Evolutionary conservation across 2,113 vertebrate genomes (phyloP).

Genomic region (Muntiacus muntjak): DNA sequence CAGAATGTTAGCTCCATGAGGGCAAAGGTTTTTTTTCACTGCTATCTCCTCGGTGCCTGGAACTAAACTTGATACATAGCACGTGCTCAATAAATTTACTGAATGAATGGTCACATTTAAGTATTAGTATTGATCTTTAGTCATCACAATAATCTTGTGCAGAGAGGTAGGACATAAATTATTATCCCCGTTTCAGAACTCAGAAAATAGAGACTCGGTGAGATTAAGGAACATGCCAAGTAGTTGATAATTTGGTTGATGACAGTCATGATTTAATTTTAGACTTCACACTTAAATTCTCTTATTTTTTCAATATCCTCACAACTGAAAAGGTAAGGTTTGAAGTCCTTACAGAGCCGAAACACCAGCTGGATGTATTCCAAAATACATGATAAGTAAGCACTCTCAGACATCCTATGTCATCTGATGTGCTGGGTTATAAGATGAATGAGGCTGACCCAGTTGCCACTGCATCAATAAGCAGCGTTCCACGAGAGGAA

Average conservation of each 20-base stretch:
- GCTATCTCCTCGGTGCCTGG: not conserved
- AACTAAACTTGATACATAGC: not conserved
- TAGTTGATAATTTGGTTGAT: not conserved
- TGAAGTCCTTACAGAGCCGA: not conserved
- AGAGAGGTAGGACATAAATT: not conserved
- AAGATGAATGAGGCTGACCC: not conserved
- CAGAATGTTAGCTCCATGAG: not conserved
- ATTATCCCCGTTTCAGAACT: not conserved
- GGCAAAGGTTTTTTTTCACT: conserved; percentile 1
- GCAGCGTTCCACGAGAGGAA: not conserved
- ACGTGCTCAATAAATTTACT: not conserved
- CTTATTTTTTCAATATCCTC: not conserved
- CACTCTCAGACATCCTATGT: no score
- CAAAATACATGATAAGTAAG: not conserved
- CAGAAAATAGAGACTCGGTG: not conserved
- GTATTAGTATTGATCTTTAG: not conserved
- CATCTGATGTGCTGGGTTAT: not conserved
- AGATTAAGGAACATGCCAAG: not conserved
- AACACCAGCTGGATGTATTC: not conserved
- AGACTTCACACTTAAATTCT: not conserved
- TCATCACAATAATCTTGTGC: not conserved
- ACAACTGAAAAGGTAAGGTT: not conserved
- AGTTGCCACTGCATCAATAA: not conserved
- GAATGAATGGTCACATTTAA: not conserved
- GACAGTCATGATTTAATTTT: not conserved